Evolutionary conservation across 2,797 vertebrate species (phyloP), one percentile per base, ranked within the genome.

Genomic region (Apogon hyalosoma): DNA sequence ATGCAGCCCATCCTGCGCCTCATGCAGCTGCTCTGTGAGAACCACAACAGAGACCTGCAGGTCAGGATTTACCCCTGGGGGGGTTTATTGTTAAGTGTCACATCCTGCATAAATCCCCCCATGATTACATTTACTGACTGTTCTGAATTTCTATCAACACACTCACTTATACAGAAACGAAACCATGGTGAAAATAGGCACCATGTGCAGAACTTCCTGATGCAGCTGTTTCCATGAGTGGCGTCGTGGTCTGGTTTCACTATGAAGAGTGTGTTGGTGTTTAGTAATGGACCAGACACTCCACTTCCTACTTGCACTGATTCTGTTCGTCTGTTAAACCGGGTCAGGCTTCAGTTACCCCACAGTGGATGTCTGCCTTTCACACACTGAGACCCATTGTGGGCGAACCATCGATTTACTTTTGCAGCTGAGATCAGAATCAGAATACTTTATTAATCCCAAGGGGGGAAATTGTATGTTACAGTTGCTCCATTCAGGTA

Each of bases 1-100:
- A 99, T 99, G 97, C 96, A 99, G 81, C 98, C 98, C 72, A 99
- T 99, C 84, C 88, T 99, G 16, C 95, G 98, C 13, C 97, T 99
- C 87, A 91, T 99, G 92, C 98, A 99, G 89, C 95, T 99, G 56
- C 95, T 99, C 1, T 99, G 98, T 3, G 98, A 99, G 64, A 99
- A 99, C 91, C 98, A 99, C 93, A 99, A 99, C 87, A 92, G 96
- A 59, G 96, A 99, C 50, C 87, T 99, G 74, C 98, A 99, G 97
- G 98, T 99, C 48, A 79, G 86, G 36, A 49, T 6, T 31, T 4
- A 19, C 28, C 40, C n/a, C 36, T 21, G 38, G 1, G n/a, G 28
- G 6, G 43, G 36, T 3, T 14, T 38, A 42, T 67, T 69, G 24
- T 39, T 75, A 59, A 45, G 36, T 33, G 31, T 33, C 31, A 41